phyloP scores from a whole-genome alignment of 1,140 invertebrate species.

The Drosophila tsacasi region DNA sequence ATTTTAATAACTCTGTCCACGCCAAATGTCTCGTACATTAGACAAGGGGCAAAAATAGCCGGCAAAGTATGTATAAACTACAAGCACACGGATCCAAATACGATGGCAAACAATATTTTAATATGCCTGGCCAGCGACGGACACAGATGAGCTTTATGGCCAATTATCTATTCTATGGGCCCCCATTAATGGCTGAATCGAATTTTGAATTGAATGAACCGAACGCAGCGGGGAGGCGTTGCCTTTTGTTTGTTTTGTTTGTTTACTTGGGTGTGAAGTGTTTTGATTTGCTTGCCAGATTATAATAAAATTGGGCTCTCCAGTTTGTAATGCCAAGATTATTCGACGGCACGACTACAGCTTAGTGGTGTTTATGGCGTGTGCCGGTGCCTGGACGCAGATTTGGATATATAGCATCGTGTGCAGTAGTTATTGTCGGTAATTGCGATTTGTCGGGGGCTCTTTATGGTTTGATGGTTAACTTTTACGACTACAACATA shows the following conservation, averaged over 20 bases:
- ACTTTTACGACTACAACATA: slow-evolving; percentile 70
- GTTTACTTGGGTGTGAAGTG: slow-evolving; percentile 60
- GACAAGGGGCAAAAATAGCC: slow-evolving; percentile 65
- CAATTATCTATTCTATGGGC: slow-evolving; percentile 80
- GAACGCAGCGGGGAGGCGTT: slow-evolving; percentile 1
- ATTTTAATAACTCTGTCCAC: slow-evolving; percentile 52
- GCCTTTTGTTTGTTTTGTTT: slow-evolving; percentile 36
- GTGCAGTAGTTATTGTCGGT: slow-evolving; percentile 31
- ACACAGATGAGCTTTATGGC: slow-evolving; percentile 78
- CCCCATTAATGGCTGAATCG: slow-evolving; percentile 70
- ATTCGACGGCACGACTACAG: slow-evolving; percentile 47
- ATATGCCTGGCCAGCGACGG: slow-evolving; percentile 69
- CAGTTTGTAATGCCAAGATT: slow-evolving; percentile 56
- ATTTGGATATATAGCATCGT: slow-evolving; percentile 10
- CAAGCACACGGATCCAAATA: slow-evolving; percentile 23
- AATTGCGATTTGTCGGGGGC: slow-evolving; percentile 56
- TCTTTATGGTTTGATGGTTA: slow-evolving; percentile 50
- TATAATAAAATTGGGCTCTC: slow-evolving; percentile 63
- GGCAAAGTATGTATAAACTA: slow-evolving; percentile 13
- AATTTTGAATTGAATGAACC: slow-evolving; percentile 55
- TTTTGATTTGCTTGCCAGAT: slow-evolving; percentile 61
- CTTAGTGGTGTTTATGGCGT: slow-evolving; percentile 45
- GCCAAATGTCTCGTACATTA: slow-evolving; percentile 59
- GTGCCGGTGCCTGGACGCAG: slow-evolving; percentile 4
- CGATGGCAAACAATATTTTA: slow-evolving; percentile 63